Conservation (phyloP, 2,888 invertebrate genomes). For the Acheta domesticus region DNA sequence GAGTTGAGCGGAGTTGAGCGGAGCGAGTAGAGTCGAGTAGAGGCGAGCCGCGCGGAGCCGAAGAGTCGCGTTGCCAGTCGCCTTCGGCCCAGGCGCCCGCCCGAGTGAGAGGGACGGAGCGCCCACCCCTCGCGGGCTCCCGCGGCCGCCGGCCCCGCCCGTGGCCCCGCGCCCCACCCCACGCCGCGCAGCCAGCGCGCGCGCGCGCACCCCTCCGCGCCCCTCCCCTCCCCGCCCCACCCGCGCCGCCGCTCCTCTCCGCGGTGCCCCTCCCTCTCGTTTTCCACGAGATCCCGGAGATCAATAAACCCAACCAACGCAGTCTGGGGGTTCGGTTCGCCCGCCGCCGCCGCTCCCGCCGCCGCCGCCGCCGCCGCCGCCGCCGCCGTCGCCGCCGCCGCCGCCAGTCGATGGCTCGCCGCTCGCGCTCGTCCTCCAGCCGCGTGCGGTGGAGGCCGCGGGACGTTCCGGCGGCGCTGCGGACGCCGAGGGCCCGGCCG, state of each 20-base stretch:
- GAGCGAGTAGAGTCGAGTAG: background rate
- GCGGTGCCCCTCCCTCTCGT: background rate
- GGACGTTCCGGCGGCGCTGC: slow-evolving; percentile 22
- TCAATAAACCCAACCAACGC: slow-evolving; percentile 28
- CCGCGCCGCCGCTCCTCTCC: background rate
- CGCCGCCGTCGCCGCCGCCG: slow-evolving; percentile 51
- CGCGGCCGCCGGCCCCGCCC: background rate
- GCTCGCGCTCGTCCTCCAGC: background rate
- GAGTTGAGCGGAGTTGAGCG: too few species aligned
- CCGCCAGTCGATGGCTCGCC: slow-evolving; percentile 25
- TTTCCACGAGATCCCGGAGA: slow-evolving; percentile 27
- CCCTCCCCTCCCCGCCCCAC: slow-evolving; percentile 43
- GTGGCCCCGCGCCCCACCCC: too few species aligned
- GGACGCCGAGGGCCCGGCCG: slow-evolving; percentile 24
- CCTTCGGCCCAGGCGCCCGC: slow-evolving; percentile 39
- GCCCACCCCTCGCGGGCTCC: slow-evolving; percentile 49
- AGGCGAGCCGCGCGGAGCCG: slow-evolving; percentile 39
- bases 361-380: slow-evolving; percentile 53
- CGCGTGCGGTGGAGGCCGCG: slow-evolving; percentile 12
- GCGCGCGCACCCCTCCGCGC: background rate
- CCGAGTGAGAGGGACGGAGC: slow-evolving; percentile 44
- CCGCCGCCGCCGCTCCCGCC: slow-evolving; percentile 45
- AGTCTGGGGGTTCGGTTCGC: slow-evolving; percentile 44
- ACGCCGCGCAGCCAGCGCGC: too few species aligned
- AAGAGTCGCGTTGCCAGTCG: slow-evolving; percentile 43